phyloP scores from a whole-genome alignment of 2,113 vertebrate species.

The Acinonyx jubatus region DNA sequence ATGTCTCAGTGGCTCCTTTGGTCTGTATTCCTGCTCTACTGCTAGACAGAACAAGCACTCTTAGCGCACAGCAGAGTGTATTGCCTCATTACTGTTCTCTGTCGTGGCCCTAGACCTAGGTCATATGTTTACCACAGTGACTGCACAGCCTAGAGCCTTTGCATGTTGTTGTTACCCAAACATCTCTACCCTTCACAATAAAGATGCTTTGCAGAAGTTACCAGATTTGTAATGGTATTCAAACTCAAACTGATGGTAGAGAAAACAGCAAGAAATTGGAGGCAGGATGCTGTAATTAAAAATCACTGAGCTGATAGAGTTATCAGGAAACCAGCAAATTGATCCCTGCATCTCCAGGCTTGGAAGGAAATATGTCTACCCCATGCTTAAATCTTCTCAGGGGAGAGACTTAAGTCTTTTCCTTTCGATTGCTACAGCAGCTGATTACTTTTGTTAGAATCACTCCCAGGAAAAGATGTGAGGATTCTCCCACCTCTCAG shows the following conservation, averaged over 20 bases:
- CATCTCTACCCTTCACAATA: neutral
- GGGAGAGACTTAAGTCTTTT: neutral
- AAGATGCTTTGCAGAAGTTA: neutral
- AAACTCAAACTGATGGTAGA: neutral
- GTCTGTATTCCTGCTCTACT: rapidly evolving
- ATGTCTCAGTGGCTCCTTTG: neutral
- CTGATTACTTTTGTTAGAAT: neutral
- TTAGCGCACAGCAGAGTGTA: no score
- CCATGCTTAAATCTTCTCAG: neutral
- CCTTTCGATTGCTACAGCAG: neutral
- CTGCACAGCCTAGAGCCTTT: neutral
- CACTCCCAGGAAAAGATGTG: neutral
- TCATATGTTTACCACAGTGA: neutral
- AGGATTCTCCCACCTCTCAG: neutral
- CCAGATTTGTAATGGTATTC: neutral
- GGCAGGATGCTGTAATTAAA: neutral
- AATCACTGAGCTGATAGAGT: neutral
- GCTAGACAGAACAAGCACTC: neutral
- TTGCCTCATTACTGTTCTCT: neutral
- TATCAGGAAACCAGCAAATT: neutral
- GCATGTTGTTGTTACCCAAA: neutral
- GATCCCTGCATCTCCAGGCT: neutral
- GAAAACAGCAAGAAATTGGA: neutral
- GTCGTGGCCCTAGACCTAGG: no score
- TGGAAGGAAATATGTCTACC: neutral